Percentiles rank a stretch among this genome's conserved stretches.
Conservation (phyloP, 2,888 invertebrate genomes). For the Synergus laeviventris region DNA sequence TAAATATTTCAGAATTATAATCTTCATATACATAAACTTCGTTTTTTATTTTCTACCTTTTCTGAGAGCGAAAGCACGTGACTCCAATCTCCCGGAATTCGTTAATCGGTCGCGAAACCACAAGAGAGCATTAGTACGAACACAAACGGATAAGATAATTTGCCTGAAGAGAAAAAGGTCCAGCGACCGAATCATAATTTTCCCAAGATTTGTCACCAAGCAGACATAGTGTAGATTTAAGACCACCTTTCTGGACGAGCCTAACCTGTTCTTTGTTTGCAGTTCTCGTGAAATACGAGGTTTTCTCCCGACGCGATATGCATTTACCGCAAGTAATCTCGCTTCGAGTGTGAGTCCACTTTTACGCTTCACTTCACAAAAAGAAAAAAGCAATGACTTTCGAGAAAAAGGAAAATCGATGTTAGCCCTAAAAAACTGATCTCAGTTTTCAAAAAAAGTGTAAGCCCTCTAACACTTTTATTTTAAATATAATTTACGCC, state of each 20-base stretch:
- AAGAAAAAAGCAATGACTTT: constrained; percentile 6
- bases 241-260: constrained; percentile 55
- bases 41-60: background rate
- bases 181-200: background rate
- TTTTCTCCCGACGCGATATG: constrained; percentile 1
- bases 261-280: constrained; percentile 57
- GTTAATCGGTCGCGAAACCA: constrained; percentile 31
- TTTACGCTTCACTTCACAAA: constrained; percentile 26
- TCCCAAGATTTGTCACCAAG: constrained; percentile 45
- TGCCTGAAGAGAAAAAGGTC: constrained; percentile 8
- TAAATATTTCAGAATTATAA: too few species aligned
- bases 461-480: background rate
- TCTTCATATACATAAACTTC: background rate
- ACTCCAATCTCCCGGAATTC: constrained; percentile 10
- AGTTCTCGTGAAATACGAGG: constrained; percentile 63
- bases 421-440: background rate
- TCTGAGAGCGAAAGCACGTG: background rate
- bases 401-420: background rate
- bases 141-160: constrained; percentile 36
- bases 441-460: background rate
- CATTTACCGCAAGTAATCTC: constrained; percentile 37
- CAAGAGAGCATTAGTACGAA: constrained; percentile 30
- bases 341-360: constrained; percentile 31
- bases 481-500: background rate
- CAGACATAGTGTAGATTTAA: constrained; percentile 55